Evolutionary conservation across 2,797 vertebrate genomes (phyloP).

Genomic region (Cichlasoma orientale): DNA sequence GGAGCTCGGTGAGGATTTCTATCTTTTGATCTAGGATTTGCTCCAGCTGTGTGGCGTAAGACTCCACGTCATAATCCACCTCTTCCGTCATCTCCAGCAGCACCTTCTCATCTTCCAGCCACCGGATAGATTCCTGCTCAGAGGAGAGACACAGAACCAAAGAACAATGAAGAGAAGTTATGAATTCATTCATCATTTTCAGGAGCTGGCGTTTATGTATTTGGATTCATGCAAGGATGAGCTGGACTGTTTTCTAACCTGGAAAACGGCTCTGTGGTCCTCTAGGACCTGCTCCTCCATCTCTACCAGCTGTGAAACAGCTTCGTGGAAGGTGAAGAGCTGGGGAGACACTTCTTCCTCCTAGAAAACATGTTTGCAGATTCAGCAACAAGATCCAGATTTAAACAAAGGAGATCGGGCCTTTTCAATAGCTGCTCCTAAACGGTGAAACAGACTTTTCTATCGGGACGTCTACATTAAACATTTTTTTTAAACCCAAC

Average conservation of each 20-base stretch:
- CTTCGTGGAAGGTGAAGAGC: conserved; percentile 96
- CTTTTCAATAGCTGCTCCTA: background rate
- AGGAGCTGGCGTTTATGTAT: background rate
- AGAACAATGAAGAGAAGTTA: background rate
- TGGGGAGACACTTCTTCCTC: conserved; percentile 98
- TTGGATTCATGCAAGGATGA: background rate
- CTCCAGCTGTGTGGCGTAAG: conserved; percentile 94
- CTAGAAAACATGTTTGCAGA: conserved; percentile 69
- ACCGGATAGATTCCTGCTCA: conserved; percentile 92
- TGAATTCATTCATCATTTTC: background rate
- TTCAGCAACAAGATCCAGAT: background rate
- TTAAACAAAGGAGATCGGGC: background rate
- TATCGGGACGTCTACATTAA: rapidly evolving
- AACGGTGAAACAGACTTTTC: background rate
- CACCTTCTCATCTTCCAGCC: conserved; percentile 95
- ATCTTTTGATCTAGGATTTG: conserved; percentile 97
- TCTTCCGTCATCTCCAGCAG: conserved; percentile 97
- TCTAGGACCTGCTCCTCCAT: conserved; percentile 98
- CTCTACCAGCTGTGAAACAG: conserved; percentile 96
- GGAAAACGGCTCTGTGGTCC: conserved; percentile 95
- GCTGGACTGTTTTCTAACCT: conserved; percentile 78
- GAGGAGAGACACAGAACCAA: conserved; percentile 2
- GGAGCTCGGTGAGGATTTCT: conserved; percentile 92
- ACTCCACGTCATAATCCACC: conserved; percentile 97
- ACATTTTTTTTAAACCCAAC: background rate